Evolutionary conservation across 2,113 vertebrate genomes (phyloP).

Genomic region (Gobio gobio): DNA sequence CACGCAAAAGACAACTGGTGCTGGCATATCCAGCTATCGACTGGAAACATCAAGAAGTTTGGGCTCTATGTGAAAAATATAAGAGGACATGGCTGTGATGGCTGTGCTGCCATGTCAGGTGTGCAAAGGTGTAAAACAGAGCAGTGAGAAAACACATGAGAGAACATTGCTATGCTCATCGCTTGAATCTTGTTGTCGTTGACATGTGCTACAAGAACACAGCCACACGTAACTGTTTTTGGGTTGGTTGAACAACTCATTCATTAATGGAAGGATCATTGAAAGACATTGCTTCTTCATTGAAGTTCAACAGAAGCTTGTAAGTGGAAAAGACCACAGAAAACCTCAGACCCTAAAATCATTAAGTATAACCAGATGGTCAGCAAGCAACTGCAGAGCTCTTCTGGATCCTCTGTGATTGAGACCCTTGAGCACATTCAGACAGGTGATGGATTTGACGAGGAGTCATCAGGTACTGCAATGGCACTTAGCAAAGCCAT

Average conservation of each 20-base stretch:
- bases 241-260: not conserved
- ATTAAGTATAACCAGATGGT: not conserved
- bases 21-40: not conserved
- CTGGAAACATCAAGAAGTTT: not conserved
- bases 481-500: conserved; percentile 1
- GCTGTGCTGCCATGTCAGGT: not conserved
- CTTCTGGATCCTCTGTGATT: not conserved
- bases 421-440: not conserved
- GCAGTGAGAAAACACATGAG: not conserved
- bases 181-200: too few species aligned
- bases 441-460: not conserved
- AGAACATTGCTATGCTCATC: too few species aligned
- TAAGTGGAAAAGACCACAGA: not conserved
- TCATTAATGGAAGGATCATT: conserved; percentile 4
- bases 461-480: not conserved
- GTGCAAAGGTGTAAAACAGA: not conserved
- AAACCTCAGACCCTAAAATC: too few species aligned
- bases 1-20: not conserved
- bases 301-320: not conserved
- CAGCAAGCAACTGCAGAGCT: not conserved
- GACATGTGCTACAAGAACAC: not conserved
- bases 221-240: not conserved
- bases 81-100: not conserved
- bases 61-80: too few species aligned
- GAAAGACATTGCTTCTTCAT: not conserved